A percentile compares a stretch with the other conserved stretches of the same genome.
Evolutionary conservation across 2,113 vertebrate species (phyloP).

Genomic region (Melanotaenia duboulayi): DNA sequence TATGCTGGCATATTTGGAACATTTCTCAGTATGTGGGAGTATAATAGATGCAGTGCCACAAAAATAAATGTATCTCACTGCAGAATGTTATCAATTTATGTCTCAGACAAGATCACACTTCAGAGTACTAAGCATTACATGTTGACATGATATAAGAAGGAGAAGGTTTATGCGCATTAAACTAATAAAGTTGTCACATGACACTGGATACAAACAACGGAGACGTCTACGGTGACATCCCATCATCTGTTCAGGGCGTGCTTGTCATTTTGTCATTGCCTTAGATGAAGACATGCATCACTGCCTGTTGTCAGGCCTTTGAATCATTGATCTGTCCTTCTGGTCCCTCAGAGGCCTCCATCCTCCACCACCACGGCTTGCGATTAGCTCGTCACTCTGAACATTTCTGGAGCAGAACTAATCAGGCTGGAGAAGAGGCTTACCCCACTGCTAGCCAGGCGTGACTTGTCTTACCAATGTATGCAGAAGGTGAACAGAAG

Average conservation of each 20-base stretch:
- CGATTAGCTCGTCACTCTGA: conserved; percentile 72
- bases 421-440: conserved; percentile 65
- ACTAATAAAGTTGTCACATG: conserved; percentile 4
- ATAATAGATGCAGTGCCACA: too few species aligned
- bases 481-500: conserved; percentile 32
- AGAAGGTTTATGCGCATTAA: neutral
- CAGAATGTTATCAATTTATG: too few species aligned
- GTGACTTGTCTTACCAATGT: conserved; percentile 57
- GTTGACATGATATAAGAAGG: neutral
- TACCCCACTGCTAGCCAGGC: conserved; percentile 39
- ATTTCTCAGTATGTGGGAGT: too few species aligned
- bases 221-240: neutral
- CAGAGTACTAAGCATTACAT: neutral
- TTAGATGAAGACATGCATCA: conserved; percentile 26
- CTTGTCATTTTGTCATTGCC: conserved; percentile 30
- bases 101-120: too few species aligned
- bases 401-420: conserved; percentile 76
- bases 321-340: conserved; percentile 57
- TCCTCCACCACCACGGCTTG: conserved; percentile 16
- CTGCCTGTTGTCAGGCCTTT: conserved; percentile 6
- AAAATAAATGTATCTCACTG: too few species aligned
- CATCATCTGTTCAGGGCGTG: conserved; percentile 8
- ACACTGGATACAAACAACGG: neutral
- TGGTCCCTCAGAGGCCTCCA: conserved; percentile 42
- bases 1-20: too few species aligned